Base-by-base conservation (phyloP, 2,113 vertebrate genomes). In the pig (Sus scrofa) region DNA sequence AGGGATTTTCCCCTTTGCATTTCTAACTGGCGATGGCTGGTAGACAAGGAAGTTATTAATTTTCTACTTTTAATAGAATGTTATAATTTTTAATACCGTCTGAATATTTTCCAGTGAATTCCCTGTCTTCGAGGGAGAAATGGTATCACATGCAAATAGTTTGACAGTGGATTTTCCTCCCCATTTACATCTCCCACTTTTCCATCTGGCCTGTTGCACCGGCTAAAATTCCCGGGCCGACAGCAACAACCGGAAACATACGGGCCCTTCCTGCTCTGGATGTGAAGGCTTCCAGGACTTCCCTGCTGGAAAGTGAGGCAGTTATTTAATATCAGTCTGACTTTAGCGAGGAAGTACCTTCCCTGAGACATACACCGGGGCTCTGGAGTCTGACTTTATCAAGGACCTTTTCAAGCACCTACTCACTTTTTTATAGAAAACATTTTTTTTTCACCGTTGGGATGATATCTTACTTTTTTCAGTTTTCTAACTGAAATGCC, bases 401-500 rank as follows among this genome's bases (percentile, higher is more conserved):
- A 39, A 71, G 67, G 6, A 30, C 16, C 52, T 71, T 73, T 71
- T 13, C 26, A 14, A 14, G 30, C 16, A 39, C 27, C 26, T 56
- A 70, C 56, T 56, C 67, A 56, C 22, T 58, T 70, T 56, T 50
- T 71, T 39, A 30, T 19, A 30, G 18, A 58, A 73, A 73, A 9
- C 15, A 44, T 44, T 37, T 68, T 71, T 70, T 56, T 86, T 73
- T 30, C 19, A 58, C 18, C 52, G 32, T 8, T 71, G 85, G 58
- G 67, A 12, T 78, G 34, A 34, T 34, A 70, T 30, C 34, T 37
- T 62, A 39, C 30, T 30, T 71, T 54, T 65, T 37, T 58, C 56
- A 58, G 67, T 86, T 71, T 71, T 68, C 84, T 71, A 30, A 14
- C 13, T 30, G 71, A 86, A 58, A 86, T 71, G 26, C 85, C 58